phyloP scores from a whole-genome alignment of 2,888 invertebrate genomes.

The Meteorus cinctellus region DNA sequence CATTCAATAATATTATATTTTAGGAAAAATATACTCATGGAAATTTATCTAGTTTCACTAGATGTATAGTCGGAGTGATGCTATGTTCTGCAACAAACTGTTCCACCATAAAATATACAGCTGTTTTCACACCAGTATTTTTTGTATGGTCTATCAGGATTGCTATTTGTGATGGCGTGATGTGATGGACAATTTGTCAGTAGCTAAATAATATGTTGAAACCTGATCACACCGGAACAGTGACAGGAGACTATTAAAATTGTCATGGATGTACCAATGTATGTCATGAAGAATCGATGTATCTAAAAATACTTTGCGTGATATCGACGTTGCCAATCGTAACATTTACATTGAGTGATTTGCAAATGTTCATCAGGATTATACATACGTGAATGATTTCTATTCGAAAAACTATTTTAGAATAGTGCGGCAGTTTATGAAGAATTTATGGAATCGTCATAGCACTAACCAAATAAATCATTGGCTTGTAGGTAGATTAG shows the following conservation, averaged over 20 bases:
- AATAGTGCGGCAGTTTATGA: not conserved
- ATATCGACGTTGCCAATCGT: not conserved
- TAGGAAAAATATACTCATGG: too few relatives aligned
- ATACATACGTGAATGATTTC: not conserved
- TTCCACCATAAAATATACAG: too few relatives aligned
- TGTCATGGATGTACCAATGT: not conserved
- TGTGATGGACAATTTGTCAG: not conserved
- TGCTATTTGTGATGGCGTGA: too few relatives aligned
- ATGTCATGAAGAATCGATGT: conserved; percentile 13
- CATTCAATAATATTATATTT: too few relatives aligned
- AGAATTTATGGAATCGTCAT: not conserved
- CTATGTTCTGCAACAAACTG: too few relatives aligned
- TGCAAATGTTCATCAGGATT: not conserved
- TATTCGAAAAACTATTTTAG: too few relatives aligned
- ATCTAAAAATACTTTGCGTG: conserved; percentile 8
- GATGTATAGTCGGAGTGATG: too few relatives aligned
- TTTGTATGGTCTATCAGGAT: too few relatives aligned
- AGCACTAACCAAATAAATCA: conserved; percentile 18
- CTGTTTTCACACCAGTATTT: too few relatives aligned
- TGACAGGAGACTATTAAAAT: not conserved
- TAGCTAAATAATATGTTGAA: not conserved
- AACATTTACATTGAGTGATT: not conserved
- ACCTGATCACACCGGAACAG: not conserved
- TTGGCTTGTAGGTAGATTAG: conserved; percentile 16
- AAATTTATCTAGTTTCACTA: too few relatives aligned